Conservation (phyloP, 2,888 invertebrate species). For the Amiota minor region DNA sequence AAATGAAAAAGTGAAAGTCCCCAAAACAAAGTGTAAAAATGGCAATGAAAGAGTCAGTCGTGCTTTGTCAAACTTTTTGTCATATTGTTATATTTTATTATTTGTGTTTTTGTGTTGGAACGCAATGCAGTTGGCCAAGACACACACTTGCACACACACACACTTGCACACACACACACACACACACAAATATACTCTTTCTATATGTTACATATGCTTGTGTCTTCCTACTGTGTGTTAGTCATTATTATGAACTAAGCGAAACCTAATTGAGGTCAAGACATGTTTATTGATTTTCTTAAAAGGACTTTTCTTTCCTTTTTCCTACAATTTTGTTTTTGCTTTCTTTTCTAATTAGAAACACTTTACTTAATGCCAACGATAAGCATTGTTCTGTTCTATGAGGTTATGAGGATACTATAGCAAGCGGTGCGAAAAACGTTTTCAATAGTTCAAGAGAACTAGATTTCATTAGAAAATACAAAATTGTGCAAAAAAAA, state of each 20-base stretch:
- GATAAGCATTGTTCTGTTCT: constrained; percentile 1
- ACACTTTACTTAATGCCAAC: constrained; percentile 53
- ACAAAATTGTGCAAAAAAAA: neutral
- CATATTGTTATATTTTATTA: too few relatives aligned
- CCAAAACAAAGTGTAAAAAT: constrained; percentile 11
- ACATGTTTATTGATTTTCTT: constrained; percentile 70
- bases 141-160: constrained; percentile 4
- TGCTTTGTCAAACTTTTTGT: too few relatives aligned
- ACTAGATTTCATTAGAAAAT: too few relatives aligned
- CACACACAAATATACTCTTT: constrained; percentile 12
- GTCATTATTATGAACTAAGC: constrained; percentile 63
- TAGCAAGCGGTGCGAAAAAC: too few relatives aligned
- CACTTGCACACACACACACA: constrained; percentile 25
- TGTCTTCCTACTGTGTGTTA: constrained; percentile 44
- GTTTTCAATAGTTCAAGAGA: too few relatives aligned
- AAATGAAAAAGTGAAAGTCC: constrained; percentile 34
- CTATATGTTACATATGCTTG: neutral
- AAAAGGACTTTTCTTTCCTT: constrained; percentile 57
- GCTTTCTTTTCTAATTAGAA: constrained; percentile 55
- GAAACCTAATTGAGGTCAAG: constrained; percentile 70
- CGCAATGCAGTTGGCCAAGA: constrained; percentile 25
- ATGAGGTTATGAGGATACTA: neutral
- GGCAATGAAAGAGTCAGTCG: neutral
- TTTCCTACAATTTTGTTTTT: too few relatives aligned
- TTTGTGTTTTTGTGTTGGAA: constrained; percentile 8